These are phyloP conservation scores for Amphibalanus amphitrite DNA, from an alignment of 1,140 invertebrate genomes.

Conservation along the genomic window DNA sequence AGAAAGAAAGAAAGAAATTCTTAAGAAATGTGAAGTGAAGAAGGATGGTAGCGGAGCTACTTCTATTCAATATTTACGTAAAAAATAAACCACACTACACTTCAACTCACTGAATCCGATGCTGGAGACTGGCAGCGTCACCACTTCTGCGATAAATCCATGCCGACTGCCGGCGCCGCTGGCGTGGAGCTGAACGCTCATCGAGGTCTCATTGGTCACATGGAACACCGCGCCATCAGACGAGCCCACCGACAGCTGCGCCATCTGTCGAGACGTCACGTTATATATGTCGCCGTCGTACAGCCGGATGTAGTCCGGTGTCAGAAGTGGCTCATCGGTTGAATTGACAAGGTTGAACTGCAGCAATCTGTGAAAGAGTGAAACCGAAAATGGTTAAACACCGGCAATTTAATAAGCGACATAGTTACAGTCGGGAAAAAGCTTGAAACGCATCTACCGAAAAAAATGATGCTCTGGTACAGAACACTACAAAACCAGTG, in stretches of 20 bases:
- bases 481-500: too few species aligned
- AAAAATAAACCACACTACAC: too few species aligned
- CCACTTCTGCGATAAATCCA: constrained; percentile 94
- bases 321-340: constrained; percentile 53
- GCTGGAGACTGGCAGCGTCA: constrained; percentile 79
- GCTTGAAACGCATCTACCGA: too few species aligned
- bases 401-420: too few species aligned
- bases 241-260: constrained; percentile 45
- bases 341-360: constrained; percentile 91
- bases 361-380: constrained; percentile 41
- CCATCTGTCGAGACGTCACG: constrained; percentile 49
- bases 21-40: too few species aligned
- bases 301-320: constrained; percentile 64
- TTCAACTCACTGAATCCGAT: constrained; percentile 64
- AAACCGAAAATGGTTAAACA: too few species aligned
- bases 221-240: constrained; percentile 50
- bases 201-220: constrained; percentile 49
- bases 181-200: constrained; percentile 82
- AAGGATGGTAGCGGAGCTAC: too few species aligned
- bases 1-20: too few species aligned
- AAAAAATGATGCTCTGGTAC: too few species aligned
- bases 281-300: constrained; percentile 90
- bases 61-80: too few species aligned
- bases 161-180: constrained; percentile 81
- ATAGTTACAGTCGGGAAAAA: too few species aligned